phyloP scores from a whole-genome alignment of 2,888 invertebrate species.

The Ichneumon xanthorius region DNA sequence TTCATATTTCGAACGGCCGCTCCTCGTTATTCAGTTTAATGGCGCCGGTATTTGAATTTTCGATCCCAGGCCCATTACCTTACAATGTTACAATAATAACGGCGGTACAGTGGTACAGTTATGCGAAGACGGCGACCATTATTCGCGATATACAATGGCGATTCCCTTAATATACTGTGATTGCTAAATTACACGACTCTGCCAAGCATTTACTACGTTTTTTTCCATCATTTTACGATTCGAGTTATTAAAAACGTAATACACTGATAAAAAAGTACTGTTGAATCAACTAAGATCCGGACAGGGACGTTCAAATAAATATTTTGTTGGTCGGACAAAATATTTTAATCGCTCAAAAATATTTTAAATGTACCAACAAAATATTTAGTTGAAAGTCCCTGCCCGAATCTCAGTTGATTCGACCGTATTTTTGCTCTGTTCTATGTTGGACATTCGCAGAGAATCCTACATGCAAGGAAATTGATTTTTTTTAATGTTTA shows the following conservation, averaged over 20 bases:
- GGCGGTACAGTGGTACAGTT: constrained; percentile 32
- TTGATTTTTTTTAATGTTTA: background rate
- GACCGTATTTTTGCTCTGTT: background rate
- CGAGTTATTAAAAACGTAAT: constrained; percentile 4
- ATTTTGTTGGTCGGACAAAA: too few relatives aligned
- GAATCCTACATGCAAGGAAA: background rate
- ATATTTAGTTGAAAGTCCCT: too few relatives aligned
- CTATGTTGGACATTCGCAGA: background rate
- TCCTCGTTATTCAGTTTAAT: constrained; percentile 85
- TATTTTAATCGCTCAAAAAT: too few relatives aligned
- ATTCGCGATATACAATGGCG: constrained; percentile 27
- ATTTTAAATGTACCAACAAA: too few relatives aligned
- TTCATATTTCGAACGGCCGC: constrained; percentile 84
- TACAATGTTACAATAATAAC: constrained; percentile 69
- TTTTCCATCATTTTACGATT: background rate
- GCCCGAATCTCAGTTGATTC: too few relatives aligned
- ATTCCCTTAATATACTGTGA: background rate
- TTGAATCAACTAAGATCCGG: too few relatives aligned
- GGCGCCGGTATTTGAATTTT: constrained; percentile 84
- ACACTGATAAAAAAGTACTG: background rate
- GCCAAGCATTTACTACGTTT: background rate
- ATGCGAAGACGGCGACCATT: background rate
- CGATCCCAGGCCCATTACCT: constrained; percentile 78
- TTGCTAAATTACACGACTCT: constrained; percentile 9
- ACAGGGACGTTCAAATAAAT: too few relatives aligned